Percentiles rank a stretch among this genome's conserved stretches.
Evolutionary conservation across 2,113 vertebrate genomes (phyloP).

Genomic region (Myrmecobius fasciatus): DNA sequence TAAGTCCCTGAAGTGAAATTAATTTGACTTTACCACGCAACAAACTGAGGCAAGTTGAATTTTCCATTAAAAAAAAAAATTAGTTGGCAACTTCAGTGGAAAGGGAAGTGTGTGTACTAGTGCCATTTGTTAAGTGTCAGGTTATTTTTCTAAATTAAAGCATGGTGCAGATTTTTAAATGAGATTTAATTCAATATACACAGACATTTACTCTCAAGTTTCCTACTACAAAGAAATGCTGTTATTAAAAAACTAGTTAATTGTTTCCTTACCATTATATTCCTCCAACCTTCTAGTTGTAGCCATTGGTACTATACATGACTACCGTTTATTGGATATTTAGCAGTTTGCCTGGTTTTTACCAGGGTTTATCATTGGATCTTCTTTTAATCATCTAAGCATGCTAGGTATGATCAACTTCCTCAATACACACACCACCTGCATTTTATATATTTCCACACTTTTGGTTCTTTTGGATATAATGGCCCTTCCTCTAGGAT

Average conservation of each 20-base stretch:
- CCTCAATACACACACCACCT: neutral
- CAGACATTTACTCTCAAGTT: neutral
- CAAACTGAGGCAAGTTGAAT: neutral
- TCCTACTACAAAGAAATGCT: neutral
- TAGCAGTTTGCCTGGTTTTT: neutral
- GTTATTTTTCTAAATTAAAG: neutral
- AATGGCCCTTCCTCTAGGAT: neutral
- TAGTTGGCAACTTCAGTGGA: neutral
- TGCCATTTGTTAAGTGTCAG: neutral
- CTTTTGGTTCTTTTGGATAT: neutral
- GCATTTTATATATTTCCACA: neutral
- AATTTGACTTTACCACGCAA: neutral
- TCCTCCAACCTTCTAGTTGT: neutral
- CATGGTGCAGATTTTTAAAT: neutral
- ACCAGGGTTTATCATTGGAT: neutral
- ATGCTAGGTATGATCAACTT: neutral
- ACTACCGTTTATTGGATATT: neutral
- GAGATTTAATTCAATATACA: neutral
- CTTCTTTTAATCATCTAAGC: neutral
- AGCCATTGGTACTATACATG: neutral
- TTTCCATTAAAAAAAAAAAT: neutral
- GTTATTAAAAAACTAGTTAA: neutral
- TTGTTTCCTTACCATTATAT: neutral
- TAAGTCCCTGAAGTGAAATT: neutral
- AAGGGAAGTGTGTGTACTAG: neutral